Evolutionary conservation across 2,113 vertebrate species (phyloP).

Genomic region (Hemicordylus capensis): DNA sequence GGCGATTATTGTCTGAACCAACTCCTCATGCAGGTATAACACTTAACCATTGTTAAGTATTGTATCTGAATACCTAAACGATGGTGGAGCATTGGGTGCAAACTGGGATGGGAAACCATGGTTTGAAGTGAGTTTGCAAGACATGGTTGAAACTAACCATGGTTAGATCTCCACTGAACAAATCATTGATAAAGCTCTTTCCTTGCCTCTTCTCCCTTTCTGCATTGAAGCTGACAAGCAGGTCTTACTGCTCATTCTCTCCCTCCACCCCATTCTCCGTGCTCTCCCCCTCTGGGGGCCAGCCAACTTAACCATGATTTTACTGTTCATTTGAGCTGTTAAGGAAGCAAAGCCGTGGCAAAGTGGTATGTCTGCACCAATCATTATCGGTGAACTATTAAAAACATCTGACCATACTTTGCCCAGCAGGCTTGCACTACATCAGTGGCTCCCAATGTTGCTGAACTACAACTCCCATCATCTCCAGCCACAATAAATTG

Average conservation of each 20-base stretch:
- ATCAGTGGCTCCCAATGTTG: too few species aligned
- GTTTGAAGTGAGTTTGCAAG: not conserved
- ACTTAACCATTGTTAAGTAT: too few species aligned
- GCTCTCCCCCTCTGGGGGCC: not conserved
- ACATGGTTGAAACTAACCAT: not conserved
- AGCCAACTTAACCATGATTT: not conserved
- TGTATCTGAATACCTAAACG: too few species aligned
- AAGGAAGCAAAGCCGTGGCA: not conserved
- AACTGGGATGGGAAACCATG: too few species aligned
- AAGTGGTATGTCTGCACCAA: not conserved
- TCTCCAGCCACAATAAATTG: too few species aligned
- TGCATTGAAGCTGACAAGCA: not conserved
- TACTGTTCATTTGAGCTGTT: not conserved
- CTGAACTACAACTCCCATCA: too few species aligned
- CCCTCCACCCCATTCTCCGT: too few species aligned
- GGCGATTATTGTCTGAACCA: too few species aligned
- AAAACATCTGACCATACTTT: too few species aligned
- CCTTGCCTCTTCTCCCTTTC: not conserved
- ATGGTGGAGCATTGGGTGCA: too few species aligned
- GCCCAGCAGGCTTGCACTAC: too few species aligned
- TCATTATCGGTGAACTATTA: not conserved
- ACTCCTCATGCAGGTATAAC: too few species aligned
- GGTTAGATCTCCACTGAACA: not conserved
- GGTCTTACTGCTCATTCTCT: not conserved
- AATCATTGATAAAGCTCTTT: not conserved